A percentile compares a stretch with the other conserved stretches of the same genome.
Evolutionary conservation across 2,888 invertebrate genomes (phyloP).

Genomic region (Drosophila rubida): DNA sequence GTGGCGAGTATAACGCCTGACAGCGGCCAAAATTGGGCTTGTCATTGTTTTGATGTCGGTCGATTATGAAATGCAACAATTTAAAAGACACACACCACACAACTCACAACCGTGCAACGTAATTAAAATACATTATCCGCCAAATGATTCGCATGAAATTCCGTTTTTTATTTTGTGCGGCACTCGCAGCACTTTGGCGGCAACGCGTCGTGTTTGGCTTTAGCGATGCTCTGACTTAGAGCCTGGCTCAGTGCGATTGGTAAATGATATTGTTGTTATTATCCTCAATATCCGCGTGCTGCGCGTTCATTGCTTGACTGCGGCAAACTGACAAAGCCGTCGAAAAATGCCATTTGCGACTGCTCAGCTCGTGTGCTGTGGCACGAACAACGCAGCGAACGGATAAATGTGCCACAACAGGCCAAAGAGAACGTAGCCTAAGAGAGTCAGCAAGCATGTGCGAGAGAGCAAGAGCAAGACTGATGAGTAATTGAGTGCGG

Average conservation of each 20-base stretch:
- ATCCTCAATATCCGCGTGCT: slow-evolving; percentile 62
- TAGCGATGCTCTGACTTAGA: no score
- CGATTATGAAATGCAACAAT: slow-evolving; percentile 9
- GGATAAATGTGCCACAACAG: slow-evolving; percentile 46
- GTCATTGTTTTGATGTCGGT: slow-evolving; percentile 45
- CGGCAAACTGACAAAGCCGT: slow-evolving; percentile 70
- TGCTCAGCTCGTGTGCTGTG: slow-evolving; percentile 40
- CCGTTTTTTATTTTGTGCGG: not conserved
- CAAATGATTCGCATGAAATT: slow-evolving; percentile 19
- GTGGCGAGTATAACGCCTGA: slow-evolving; percentile 44
- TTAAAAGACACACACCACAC: slow-evolving; percentile 5
- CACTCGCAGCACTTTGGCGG: slow-evolving; percentile 28
- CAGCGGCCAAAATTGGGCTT: slow-evolving; percentile 40
- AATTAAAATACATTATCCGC: slow-evolving; percentile 17
- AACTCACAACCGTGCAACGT: not conserved
- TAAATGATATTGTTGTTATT: slow-evolving; percentile 24
- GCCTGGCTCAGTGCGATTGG: slow-evolving; percentile 9
- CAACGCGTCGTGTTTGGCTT: slow-evolving; percentile 30
- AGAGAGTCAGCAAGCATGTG: slow-evolving; percentile 27
- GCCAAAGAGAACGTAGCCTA: slow-evolving; percentile 47
- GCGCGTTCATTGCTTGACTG: slow-evolving; percentile 71
- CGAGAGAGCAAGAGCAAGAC: not conserved
- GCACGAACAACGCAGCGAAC: slow-evolving; percentile 38
- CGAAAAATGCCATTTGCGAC: slow-evolving; percentile 35
- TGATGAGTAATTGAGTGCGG: not conserved